A percentile compares a stretch with the other conserved stretches of the same genome.
phyloP scores from a whole-genome alignment of 2,113 vertebrate species.

The Atlantisia rogersi region DNA sequence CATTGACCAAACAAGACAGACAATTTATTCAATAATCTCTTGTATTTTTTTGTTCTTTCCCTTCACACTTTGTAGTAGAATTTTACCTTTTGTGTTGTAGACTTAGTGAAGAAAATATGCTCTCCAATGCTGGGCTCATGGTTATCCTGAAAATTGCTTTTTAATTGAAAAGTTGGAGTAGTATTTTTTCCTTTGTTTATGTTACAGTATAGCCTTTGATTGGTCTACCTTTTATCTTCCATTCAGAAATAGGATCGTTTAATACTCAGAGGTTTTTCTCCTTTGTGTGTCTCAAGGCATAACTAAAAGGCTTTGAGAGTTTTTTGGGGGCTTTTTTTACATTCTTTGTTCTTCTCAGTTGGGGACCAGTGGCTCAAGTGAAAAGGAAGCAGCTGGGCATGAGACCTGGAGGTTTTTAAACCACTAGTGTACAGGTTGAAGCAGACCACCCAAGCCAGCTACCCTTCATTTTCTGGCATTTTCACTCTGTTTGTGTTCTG shows the following conservation, averaged over 20 bases:
- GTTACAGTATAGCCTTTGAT: not conserved
- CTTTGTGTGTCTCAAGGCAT: not conserved
- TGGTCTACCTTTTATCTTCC: not conserved
- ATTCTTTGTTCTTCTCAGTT: not conserved
- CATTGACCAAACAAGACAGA: not conserved
- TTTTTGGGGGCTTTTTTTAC: not conserved
- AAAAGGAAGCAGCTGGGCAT: not conserved
- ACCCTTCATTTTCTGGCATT: not conserved
- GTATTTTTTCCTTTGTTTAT: not conserved
- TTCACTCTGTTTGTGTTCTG: not conserved
- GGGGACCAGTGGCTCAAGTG: not conserved
- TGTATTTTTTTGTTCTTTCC: too few species aligned
- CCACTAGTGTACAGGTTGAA: not conserved
- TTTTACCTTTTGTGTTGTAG: not conserved
- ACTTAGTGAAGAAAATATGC: not conserved
- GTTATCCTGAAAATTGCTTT: not conserved
- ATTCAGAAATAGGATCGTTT: not conserved
- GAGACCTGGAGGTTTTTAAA: too few species aligned
- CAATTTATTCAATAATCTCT: not conserved
- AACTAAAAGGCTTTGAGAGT: not conserved
- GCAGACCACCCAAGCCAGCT: not conserved
- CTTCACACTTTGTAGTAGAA: not conserved
- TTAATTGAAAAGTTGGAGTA: not conserved
- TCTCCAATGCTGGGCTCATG: not conserved
- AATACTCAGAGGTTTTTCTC: not conserved